Evolutionary conservation across 2,113 vertebrate species (phyloP).

Genomic region (Azemiops feae): DNA sequence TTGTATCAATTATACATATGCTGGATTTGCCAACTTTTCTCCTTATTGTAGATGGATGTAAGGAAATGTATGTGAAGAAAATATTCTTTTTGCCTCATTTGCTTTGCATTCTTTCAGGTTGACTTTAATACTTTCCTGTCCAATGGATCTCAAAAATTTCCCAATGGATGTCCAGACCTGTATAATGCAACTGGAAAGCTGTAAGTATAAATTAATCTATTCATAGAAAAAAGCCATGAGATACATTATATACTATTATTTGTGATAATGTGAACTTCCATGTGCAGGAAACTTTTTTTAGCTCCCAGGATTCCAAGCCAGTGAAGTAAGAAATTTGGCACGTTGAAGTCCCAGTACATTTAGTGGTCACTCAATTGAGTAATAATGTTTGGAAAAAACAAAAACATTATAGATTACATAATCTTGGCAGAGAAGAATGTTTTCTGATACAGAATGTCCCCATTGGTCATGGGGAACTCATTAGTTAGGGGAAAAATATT

Average conservation of each 20-base stretch:
- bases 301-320: neutral
- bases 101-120: slow-evolving; percentile 77
- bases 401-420: neutral
- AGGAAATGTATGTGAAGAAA: neutral
- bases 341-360: neutral
- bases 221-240: neutral
- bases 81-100: slow-evolving; percentile 27
- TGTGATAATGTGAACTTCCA: neutral
- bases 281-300: neutral
- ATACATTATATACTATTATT: neutral
- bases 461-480: neutral
- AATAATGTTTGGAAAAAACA: neutral
- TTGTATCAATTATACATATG: neutral
- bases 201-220: slow-evolving; percentile 75
- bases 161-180: slow-evolving; percentile 98
- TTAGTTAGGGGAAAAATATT: neutral
- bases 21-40: neutral
- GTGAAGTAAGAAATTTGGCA: neutral
- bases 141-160: slow-evolving; percentile 98
- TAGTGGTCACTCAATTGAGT: neutral
- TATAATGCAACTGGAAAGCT: slow-evolving; percentile 98
- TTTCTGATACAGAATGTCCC: neutral
- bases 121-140: slow-evolving; percentile 93
- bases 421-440: neutral
- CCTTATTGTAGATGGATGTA: neutral